Conservation (phyloP, 1,140 invertebrate genomes). For the Heliconius himera region DNA sequence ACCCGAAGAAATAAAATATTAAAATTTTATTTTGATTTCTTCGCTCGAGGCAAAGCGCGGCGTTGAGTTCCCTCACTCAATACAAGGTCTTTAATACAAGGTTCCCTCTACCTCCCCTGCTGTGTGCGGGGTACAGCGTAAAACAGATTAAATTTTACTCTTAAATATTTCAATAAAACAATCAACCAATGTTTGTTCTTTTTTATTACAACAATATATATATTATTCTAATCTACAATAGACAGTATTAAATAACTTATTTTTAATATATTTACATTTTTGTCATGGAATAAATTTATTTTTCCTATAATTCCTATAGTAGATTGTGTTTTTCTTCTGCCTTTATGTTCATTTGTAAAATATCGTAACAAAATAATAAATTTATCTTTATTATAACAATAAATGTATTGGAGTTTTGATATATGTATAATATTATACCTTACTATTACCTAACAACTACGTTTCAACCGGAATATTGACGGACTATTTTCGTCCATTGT, state of each 20-base stretch:
- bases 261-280: conserved; percentile 10
- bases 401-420: background rate
- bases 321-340: too few relatives aligned
- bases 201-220: background rate
- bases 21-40: too few relatives aligned
- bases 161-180: background rate
- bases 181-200: background rate
- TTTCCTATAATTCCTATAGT: background rate
- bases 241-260: conserved; percentile 16
- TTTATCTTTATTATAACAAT: background rate
- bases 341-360: too few relatives aligned
- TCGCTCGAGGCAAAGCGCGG: too few relatives aligned
- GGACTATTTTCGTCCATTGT: conserved; percentile 87
- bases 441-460: background rate
- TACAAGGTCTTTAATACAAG: too few relatives aligned
- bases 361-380: background rate
- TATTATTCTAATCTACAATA: conserved; percentile 7
- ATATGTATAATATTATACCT: background rate
- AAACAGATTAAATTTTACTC: too few relatives aligned
- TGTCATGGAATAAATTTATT: background rate
- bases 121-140: too few relatives aligned
- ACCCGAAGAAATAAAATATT: too few relatives aligned
- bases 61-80: too few relatives aligned
- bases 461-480: conserved; percentile 83
- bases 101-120: too few relatives aligned